A percentile compares a stretch with the other conserved stretches of the same genome.
Evolutionary conservation across 1,140 invertebrate genomes (phyloP).

Genomic region (Temnothorax curvispinosus): DNA sequence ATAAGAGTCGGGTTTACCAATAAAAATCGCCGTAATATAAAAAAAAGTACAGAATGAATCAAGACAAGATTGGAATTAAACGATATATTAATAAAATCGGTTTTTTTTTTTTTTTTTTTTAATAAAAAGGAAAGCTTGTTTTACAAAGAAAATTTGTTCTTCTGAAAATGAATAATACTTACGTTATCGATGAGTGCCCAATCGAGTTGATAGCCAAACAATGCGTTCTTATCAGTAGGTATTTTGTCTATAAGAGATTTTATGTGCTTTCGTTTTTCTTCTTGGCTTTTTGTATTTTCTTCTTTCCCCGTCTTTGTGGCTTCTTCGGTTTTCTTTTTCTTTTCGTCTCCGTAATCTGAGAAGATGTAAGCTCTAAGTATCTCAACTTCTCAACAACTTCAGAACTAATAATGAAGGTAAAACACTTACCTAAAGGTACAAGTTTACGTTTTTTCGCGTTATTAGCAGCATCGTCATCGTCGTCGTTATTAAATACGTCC

Average conservation of each 20-base stretch:
- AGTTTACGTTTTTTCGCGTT: conserved; percentile 93
- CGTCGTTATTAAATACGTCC: conserved; percentile 96
- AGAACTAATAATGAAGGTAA: neutral
- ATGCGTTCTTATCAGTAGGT: conserved; percentile 97
- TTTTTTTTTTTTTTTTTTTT: neutral
- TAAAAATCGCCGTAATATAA: neutral
- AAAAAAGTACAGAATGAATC: neutral
- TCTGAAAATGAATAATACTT: conserved; percentile 72
- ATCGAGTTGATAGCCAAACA: conserved; percentile 97
- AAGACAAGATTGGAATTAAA: neutral
- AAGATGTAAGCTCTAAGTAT: conserved; percentile 22
- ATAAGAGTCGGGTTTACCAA: neutral
- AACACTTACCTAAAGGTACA: conserved; percentile 90
- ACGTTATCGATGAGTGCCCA: conserved; percentile 95
- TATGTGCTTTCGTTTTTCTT: conserved; percentile 98
- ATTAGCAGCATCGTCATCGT: conserved; percentile 91
- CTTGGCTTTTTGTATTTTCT: conserved; percentile 91
- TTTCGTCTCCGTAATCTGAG: conserved; percentile 89
- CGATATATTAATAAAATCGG: neutral
- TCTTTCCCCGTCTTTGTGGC: conserved; percentile 89
- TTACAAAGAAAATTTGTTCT: neutral
- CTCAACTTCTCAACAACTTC: neutral
- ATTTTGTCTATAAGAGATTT: conserved; percentile 99
- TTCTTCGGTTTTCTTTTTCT: conserved; percentile 85
- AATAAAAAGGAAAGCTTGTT: conserved; percentile 23